Percentiles rank a stretch among this genome's conserved stretches.
Conservation (phyloP, 2,888 invertebrate species). For the Atethmia centrago region DNA sequence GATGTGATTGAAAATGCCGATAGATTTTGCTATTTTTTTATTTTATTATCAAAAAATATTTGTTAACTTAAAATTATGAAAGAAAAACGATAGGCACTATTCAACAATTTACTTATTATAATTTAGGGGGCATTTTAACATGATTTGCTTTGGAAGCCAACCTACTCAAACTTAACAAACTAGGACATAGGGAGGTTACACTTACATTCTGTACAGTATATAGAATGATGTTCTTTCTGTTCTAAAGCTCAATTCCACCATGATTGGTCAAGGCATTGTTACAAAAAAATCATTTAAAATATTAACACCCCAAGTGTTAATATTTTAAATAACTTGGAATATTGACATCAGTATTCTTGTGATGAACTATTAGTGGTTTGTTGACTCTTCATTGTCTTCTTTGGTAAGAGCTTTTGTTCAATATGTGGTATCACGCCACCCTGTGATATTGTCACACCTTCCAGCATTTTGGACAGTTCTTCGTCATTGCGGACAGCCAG, state of each 20-base stretch:
- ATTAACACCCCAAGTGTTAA: too few relatives aligned
- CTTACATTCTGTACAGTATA: constrained; percentile 29
- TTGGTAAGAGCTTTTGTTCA: constrained; percentile 93
- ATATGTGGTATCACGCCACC: constrained; percentile 96
- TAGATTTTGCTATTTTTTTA: not conserved
- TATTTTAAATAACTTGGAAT: not conserved
- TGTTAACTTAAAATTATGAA: not conserved
- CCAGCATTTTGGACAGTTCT: constrained; percentile 94
- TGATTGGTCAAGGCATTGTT: not conserved
- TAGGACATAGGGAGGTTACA: not conserved
- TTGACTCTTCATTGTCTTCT: constrained; percentile 88
- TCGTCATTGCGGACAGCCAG: constrained; percentile 95
- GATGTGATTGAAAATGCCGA: constrained; percentile 1
- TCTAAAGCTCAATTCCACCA: not conserved
- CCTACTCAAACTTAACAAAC: constrained; percentile 9
- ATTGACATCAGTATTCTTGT: constrained; percentile 71
- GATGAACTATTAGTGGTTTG: constrained; percentile 60
- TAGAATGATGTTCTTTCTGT: constrained; percentile 29
- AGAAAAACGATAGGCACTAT: constrained; percentile 13
- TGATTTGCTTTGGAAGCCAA: constrained; percentile 32
- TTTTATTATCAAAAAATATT: constrained; percentile 6
- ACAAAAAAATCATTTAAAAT: not conserved
- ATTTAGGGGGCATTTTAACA: constrained; percentile 23
- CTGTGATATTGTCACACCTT: constrained; percentile 95
- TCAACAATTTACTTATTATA: constrained; percentile 18